These are phyloP conservation scores for Drosophila repletoides DNA, from an alignment of 1,140 invertebrate genomes.

Conservation along the genomic window DNA sequence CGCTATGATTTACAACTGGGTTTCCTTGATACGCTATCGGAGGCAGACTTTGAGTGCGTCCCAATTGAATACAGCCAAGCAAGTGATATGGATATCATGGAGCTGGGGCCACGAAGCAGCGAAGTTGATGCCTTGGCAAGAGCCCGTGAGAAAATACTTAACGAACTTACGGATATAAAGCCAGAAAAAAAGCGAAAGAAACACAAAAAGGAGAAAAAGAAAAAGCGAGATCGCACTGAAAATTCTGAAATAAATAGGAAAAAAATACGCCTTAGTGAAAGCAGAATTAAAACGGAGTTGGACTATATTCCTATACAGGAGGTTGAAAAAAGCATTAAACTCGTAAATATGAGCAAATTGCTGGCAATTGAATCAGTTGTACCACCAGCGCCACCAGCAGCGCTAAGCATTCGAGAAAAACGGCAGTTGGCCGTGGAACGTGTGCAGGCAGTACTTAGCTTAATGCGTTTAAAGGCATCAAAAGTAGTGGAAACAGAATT, in stretches of 20 bases:
- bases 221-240: constrained; percentile 10
- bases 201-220: constrained; percentile 41
- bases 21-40: constrained; percentile 11
- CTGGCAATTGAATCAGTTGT: too few relatives aligned
- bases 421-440: constrained; percentile 24
- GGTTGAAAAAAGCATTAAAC: constrained; percentile 1
- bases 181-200: constrained; percentile 41
- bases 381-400: background rate
- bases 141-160: background rate
- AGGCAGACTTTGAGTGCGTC: background rate
- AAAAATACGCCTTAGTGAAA: background rate
- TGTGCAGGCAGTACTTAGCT: background rate
- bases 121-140: background rate
- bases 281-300: background rate
- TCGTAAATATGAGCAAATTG: constrained; percentile 18
- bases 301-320: constrained; percentile 9
- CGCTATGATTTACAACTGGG: background rate
- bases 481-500: constrained; percentile 22
- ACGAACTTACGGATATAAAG: background rate
- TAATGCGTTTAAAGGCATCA: background rate
- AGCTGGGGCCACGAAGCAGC: background rate
- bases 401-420: constrained; percentile 21
- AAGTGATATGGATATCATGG: constrained; percentile 5
- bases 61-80: background rate
- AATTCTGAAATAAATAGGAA: too few relatives aligned